Conservation (phyloP, 2,888 invertebrate genomes). For the Aphodius granarius region DNA sequence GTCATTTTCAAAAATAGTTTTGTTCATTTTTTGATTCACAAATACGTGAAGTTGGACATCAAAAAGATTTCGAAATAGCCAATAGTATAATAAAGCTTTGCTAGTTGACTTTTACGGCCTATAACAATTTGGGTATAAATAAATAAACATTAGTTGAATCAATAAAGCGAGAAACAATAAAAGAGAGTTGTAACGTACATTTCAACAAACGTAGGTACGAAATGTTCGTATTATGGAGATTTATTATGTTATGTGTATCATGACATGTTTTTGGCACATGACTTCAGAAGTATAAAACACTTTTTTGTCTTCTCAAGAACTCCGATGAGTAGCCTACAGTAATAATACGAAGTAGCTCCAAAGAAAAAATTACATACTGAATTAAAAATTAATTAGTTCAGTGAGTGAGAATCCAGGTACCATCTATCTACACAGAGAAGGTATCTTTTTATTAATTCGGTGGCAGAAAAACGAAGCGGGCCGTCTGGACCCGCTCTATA, state of each 20-base stretch:
- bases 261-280: not conserved
- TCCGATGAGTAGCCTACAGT: not conserved
- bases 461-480: not conserved
- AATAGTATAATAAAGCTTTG: not conserved
- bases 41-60: not conserved
- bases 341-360: not conserved
- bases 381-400: not conserved
- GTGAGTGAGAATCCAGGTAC: not conserved
- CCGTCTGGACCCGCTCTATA: not conserved
- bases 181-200: not conserved
- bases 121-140: not conserved
- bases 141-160: not conserved
- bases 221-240: not conserved
- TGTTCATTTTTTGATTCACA: not conserved
- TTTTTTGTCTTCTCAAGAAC: not conserved
- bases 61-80: not conserved
- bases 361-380: not conserved
- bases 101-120: not conserved
- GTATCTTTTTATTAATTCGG: not conserved
- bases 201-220: not conserved
- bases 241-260: not conserved
- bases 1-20: no score
- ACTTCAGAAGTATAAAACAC: no score
- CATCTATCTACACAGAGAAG: not conserved
- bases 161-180: not conserved